Evolutionary conservation across 1,140 invertebrate genomes (phyloP).

Genomic region (Liolophura sinensis): DNA sequence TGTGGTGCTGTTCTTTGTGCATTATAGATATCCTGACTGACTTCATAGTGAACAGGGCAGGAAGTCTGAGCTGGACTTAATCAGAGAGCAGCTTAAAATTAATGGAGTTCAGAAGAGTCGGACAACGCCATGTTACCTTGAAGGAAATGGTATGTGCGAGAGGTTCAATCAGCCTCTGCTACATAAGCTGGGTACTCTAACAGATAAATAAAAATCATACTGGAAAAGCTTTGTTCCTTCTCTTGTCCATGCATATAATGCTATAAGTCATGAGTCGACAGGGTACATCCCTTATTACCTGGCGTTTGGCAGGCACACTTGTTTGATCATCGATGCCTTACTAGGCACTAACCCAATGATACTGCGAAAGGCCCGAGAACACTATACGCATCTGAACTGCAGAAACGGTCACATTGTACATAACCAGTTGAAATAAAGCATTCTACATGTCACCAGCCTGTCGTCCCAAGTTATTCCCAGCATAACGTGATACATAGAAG

Average conservation of each 20-base stretch:
- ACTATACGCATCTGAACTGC: too few relatives aligned
- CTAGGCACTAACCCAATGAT: too few relatives aligned
- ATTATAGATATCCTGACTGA: constrained; percentile 16
- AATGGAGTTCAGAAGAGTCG: constrained; percentile 7
- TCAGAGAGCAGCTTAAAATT: constrained; percentile 12
- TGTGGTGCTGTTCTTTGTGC: constrained; percentile 6
- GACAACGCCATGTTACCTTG: constrained; percentile 16
- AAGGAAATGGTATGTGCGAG: constrained; percentile 10
- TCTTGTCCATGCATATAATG: constrained; percentile 21
- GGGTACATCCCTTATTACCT: too few relatives aligned
- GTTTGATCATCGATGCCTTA: too few relatives aligned
- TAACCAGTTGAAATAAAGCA: too few relatives aligned
- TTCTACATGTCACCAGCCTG: too few relatives aligned
- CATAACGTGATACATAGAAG: too few relatives aligned
- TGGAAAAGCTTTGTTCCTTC: constrained; percentile 15
- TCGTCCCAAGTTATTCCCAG: too few relatives aligned
- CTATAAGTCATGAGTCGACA: constrained; percentile 1
- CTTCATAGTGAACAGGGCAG: constrained; percentile 17
- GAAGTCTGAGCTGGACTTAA: constrained; percentile 13
- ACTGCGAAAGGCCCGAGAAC: too few relatives aligned
- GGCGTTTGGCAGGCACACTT: too few relatives aligned
- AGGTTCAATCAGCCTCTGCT: constrained; percentile 17
- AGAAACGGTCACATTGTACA: too few relatives aligned
- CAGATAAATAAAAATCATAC: constrained; percentile 16
- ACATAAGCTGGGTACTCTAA: constrained; percentile 17